Percentiles rank a stretch among this genome's conserved stretches.
Evolutionary conservation across 2,113 vertebrate species (phyloP).

Genomic region (Hystrix brachyura): DNA sequence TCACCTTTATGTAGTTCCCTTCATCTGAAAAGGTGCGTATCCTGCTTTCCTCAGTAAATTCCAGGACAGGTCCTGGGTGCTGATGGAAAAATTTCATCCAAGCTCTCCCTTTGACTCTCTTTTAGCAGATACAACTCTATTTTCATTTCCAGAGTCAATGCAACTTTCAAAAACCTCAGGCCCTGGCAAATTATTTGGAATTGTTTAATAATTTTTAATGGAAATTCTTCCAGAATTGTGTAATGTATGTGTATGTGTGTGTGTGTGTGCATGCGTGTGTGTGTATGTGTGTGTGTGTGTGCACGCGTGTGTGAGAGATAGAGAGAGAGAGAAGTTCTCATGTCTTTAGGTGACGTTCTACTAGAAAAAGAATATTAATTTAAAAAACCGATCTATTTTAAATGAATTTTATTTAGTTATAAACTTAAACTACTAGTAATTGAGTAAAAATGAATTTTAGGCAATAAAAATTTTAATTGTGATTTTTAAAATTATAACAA

Average conservation of each 20-base stretch:
- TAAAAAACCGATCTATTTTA: neutral
- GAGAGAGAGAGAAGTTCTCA: neutral
- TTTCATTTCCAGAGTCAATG: neutral
- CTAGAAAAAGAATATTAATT: neutral
- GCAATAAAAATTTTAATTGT: neutral
- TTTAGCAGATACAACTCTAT: neutral
- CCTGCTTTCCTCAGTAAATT: neutral
- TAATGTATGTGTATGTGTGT: neutral
- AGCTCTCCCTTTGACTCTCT: neutral
- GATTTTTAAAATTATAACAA: neutral
- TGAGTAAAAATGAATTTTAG: neutral
- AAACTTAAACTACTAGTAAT: neutral
- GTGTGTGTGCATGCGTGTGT: neutral
- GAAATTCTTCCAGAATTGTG: neutral
- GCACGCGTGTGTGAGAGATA: neutral
- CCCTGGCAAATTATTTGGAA: neutral
- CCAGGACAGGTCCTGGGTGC: too few species aligned
- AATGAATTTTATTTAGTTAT: neutral
- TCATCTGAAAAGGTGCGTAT: neutral
- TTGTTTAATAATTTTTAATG: neutral
- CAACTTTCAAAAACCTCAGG: neutral
- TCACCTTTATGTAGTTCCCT: neutral
- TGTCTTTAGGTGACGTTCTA: neutral
- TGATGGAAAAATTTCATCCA: rapidly evolving
- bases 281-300: neutral